A percentile compares a stretch with the other conserved stretches of the same genome.
phyloP scores from a whole-genome alignment of 2,113 vertebrate species.

The Perccottus glenii region DNA sequence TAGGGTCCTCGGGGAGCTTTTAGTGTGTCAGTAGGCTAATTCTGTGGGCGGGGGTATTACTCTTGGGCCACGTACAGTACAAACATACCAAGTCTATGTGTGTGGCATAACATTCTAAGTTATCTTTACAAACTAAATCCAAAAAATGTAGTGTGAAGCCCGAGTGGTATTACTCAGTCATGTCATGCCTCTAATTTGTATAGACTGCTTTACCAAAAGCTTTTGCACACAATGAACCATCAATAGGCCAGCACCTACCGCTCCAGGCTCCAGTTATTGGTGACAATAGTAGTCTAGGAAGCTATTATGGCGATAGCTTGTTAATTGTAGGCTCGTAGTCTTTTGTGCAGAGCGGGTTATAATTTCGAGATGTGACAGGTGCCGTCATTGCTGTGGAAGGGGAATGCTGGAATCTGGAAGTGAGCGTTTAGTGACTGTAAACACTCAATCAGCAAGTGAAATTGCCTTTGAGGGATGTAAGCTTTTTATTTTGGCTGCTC shows the following conservation, averaged over 20 bases:
- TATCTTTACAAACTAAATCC: not conserved
- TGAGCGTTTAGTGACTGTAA: not conserved
- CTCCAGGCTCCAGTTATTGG: slow-evolving; percentile 22
- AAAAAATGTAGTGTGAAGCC: slow-evolving; percentile 1
- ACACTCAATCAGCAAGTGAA: not conserved
- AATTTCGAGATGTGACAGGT: slow-evolving; percentile 24
- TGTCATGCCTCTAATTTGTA: slow-evolving; percentile 1
- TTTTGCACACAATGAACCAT: slow-evolving; percentile 44
- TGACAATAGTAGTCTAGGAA: slow-evolving; percentile 25
- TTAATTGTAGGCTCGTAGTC: slow-evolving; percentile 26
- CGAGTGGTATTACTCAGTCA: slow-evolving; percentile 12
- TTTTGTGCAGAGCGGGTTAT: slow-evolving; percentile 20
- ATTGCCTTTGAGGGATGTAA: not conserved
- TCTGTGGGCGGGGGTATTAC: slow-evolving; percentile 3
- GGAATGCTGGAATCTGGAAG: not conserved
- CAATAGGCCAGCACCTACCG: slow-evolving; percentile 52
- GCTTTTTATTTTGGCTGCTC: not conserved
- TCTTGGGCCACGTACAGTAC: not conserved
- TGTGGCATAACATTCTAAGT: not conserved
- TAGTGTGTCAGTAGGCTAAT: slow-evolving; percentile 12
- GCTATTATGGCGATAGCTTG: slow-evolving; percentile 44
- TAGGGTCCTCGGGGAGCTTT: not conserved
- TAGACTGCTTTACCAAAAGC: slow-evolving; percentile 21
- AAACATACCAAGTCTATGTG: too few species aligned
- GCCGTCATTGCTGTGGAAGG: slow-evolving; percentile 5